Conservation (phyloP, 2,113 vertebrate genomes). For the Xiphophorus maculatus region DNA sequence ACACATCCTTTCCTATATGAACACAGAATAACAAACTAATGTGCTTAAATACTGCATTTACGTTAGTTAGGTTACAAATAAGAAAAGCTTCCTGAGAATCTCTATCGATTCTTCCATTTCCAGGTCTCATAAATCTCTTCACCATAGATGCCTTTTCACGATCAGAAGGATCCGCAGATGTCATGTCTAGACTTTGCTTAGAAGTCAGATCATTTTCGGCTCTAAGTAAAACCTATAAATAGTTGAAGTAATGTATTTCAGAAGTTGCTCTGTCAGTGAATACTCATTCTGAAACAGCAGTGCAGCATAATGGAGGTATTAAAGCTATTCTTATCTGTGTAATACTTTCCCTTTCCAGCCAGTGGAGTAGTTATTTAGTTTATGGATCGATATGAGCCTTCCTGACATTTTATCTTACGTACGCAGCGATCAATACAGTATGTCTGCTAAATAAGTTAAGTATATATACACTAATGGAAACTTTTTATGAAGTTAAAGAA, state of each 20-base stretch:
- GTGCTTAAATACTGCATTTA: not conserved
- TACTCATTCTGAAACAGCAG: not conserved
- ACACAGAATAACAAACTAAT: not conserved
- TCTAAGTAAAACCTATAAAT: not conserved
- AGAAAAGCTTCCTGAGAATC: not conserved
- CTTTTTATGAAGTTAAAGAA: conserved; percentile 17
- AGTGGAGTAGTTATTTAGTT: not conserved
- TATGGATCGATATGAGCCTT: conserved; percentile 9
- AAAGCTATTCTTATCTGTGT: not conserved
- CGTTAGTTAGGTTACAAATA: not conserved
- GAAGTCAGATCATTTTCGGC: not conserved
- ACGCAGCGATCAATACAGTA: conserved; percentile 3
- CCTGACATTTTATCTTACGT: not conserved
- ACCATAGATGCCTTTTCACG: not conserved
- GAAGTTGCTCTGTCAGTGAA: not conserved
- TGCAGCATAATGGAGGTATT: not conserved
- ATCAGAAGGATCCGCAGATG: not conserved
- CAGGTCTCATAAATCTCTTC: not conserved
- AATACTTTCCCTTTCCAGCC: conserved; percentile 14
- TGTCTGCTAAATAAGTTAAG: conserved; percentile 13
- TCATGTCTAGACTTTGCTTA: not conserved
- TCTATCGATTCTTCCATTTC: not conserved
- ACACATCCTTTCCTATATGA: not conserved
- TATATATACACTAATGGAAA: conserved; percentile 29
- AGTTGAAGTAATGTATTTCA: not conserved